Conservation (phyloP, 2,113 vertebrate genomes). For the Pelecanoides urinatrix region DNA sequence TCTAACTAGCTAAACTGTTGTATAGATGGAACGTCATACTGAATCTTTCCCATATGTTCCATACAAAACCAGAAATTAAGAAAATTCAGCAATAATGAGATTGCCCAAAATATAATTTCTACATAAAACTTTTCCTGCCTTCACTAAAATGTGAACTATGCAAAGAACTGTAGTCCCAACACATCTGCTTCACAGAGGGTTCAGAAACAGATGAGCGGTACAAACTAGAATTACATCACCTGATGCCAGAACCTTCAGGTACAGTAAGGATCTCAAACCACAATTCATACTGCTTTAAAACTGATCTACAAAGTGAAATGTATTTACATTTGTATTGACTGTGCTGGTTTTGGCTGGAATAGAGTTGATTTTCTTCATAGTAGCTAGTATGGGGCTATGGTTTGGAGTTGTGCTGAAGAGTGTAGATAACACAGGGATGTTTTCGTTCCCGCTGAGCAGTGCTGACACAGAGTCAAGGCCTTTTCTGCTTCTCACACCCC, state of each 20-base stretch:
- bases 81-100: neutral
- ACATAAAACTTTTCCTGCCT: neutral
- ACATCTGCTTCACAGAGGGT: neutral
- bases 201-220: neutral
- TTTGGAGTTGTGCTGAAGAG: neutral
- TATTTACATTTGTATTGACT: neutral
- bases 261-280: neutral
- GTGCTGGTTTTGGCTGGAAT: neutral
- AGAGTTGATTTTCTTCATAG: neutral
- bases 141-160: neutral
- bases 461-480: neutral
- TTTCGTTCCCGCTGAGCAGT: neutral
- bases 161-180: neutral
- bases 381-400: neutral
- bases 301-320: neutral
- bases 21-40: neutral
- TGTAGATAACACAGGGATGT: fast-evolving
- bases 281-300: neutral
- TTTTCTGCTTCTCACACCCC: neutral
- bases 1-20: neutral
- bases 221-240: neutral
- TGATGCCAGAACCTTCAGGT: neutral
- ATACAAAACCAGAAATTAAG: neutral
- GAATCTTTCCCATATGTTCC: neutral
- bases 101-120: neutral